Evolutionary conservation across 2,797 vertebrate genomes (phyloP).

Genomic region (Sebastiscus albofasciatus): DNA sequence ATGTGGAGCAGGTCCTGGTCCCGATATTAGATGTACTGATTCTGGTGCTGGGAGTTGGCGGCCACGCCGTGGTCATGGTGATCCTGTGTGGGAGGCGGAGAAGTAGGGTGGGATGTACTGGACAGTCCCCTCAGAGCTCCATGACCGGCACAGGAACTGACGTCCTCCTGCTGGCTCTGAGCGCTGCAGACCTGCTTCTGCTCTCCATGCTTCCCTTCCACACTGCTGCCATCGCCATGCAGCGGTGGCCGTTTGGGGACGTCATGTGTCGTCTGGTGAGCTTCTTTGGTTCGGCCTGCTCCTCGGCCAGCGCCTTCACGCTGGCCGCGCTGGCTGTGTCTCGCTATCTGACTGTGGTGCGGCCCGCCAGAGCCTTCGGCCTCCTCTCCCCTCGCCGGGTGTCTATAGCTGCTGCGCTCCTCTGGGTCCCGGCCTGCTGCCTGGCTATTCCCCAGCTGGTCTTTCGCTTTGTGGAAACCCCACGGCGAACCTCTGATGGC

Average conservation of each 20-base stretch:
- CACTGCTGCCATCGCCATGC: slow-evolving; percentile 71
- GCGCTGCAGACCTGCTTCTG: slow-evolving; percentile 78
- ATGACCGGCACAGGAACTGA: slow-evolving; percentile 73
- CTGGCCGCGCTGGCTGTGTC: slow-evolving; percentile 76
- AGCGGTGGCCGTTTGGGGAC: slow-evolving; percentile 80
- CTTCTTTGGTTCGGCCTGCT: slow-evolving; percentile 80
- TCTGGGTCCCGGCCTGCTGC: slow-evolving; percentile 79
- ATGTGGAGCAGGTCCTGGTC: slow-evolving; percentile 75
- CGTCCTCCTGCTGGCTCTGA: slow-evolving; percentile 80
- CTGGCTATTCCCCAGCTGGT: slow-evolving; percentile 80
- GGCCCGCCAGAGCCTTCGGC: slow-evolving; percentile 69
- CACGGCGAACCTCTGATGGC: background rate
- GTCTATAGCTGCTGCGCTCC: slow-evolving; percentile 30
- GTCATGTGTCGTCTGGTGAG: slow-evolving; percentile 79
- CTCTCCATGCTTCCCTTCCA: slow-evolving; percentile 82
- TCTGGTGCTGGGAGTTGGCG: slow-evolving; percentile 72
- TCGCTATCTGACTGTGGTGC: slow-evolving; percentile 82
- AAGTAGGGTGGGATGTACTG: background rate
- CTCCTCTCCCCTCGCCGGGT: slow-evolving; percentile 65
- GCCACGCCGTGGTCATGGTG: slow-evolving; percentile 79
- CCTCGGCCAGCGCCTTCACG: slow-evolving; percentile 80
- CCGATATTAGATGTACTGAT: slow-evolving; percentile 80
- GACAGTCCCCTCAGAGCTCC: slow-evolving; percentile 32
- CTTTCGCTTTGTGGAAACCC: slow-evolving; percentile 65
- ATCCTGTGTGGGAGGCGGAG: slow-evolving; percentile 73